Evolutionary conservation across 1,140 invertebrate species (phyloP).

Genomic region (Plodia interpunctella): DNA sequence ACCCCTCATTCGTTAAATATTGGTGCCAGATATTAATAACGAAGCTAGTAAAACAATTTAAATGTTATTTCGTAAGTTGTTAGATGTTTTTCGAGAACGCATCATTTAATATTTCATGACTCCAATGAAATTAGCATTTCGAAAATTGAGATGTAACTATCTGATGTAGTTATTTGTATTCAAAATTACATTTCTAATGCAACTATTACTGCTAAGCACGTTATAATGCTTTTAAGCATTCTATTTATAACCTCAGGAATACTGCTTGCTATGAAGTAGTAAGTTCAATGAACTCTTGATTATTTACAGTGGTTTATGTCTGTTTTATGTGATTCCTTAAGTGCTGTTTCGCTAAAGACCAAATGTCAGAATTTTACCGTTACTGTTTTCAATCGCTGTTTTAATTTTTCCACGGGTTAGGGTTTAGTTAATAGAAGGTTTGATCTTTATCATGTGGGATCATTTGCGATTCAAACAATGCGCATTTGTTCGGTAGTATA

Average conservation of each 20-base stretch:
- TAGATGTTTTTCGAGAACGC: too few species aligned
- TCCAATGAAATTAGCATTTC: neutral
- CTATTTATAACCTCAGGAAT: neutral
- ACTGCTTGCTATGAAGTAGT: neutral
- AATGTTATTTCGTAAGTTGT: too few species aligned
- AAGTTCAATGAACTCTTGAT: constrained; percentile 1
- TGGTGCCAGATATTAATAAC: too few species aligned
- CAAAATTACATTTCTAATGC: neutral
- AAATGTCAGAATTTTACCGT: neutral
- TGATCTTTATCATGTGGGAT: neutral
- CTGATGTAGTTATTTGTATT: neutral
- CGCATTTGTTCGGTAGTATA: too few species aligned
- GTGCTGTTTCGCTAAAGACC: constrained; percentile 4
- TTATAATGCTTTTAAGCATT: neutral
- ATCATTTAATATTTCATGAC: too few species aligned
- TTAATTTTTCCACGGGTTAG: neutral
- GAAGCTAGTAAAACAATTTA: too few species aligned
- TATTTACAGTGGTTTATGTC: constrained; percentile 1
- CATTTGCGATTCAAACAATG: neutral
- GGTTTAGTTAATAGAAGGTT: neutral
- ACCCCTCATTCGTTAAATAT: too few species aligned
- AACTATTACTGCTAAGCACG: neutral
- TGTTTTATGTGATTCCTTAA: constrained; percentile 4
- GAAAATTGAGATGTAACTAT: neutral
- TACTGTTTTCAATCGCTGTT: neutral